phyloP scores from a whole-genome alignment of 1,140 invertebrate species.

The Stegodyphus mimosarum region DNA sequence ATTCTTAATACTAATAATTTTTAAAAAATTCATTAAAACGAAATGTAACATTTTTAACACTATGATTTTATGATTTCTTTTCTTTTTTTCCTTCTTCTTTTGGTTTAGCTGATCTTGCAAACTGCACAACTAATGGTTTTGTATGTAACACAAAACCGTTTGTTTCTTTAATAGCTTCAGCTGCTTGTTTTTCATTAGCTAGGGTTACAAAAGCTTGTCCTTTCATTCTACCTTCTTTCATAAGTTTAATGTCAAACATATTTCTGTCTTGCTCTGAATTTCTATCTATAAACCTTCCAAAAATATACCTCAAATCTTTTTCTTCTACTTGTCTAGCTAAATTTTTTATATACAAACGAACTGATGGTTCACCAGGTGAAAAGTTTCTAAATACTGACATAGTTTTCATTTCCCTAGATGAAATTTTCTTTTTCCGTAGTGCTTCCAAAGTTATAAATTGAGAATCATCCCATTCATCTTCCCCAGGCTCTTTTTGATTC shows the following conservation, averaged over 20 bases:
- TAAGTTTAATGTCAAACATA: constrained; percentile 85
- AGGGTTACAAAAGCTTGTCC: constrained; percentile 94
- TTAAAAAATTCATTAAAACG: too few relatives aligned
- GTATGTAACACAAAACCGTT: constrained; percentile 89
- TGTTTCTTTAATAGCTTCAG: constrained; percentile 82
- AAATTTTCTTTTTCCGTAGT: constrained; percentile 73
- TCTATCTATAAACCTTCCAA: constrained; percentile 76
- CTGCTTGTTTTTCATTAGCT: constrained; percentile 77
- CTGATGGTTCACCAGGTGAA: constrained; percentile 80
- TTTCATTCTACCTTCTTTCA: constrained; percentile 96
- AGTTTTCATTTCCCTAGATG: constrained; percentile 77
- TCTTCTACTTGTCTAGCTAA: constrained; percentile 82
- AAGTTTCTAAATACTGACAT: constrained; percentile 89
- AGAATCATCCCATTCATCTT: constrained; percentile 63
- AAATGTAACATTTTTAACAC: too few relatives aligned
- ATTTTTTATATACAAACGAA: constrained; percentile 93
- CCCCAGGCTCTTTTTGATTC: constrained; percentile 62
- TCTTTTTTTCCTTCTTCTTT: constrained; percentile 65
- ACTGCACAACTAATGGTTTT: constrained; percentile 92
- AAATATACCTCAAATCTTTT: constrained; percentile 83
- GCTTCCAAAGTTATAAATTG: constrained; percentile 76
- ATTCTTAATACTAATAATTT: too few relatives aligned
- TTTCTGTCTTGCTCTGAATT: constrained; percentile 70
- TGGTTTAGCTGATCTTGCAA: constrained; percentile 76
- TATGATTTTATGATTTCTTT: constrained; percentile 1